A percentile compares a stretch with the other conserved stretches of the same genome.
Evolutionary conservation across 2,797 vertebrate genomes (phyloP).

Genomic region (Smutsia temminckii): DNA sequence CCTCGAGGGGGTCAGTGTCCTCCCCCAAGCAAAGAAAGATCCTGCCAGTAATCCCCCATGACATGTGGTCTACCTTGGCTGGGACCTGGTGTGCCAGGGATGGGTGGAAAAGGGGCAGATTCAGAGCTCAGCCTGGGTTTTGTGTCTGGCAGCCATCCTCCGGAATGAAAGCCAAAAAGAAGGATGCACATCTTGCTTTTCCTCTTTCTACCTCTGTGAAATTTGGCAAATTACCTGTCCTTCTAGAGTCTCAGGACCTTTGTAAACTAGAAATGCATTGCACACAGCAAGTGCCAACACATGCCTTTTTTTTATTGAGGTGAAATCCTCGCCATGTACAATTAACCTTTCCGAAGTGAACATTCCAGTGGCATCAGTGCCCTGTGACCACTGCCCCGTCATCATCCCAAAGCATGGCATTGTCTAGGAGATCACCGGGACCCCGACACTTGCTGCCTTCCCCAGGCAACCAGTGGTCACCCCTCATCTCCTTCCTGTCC

Average conservation of each 20-base stretch:
- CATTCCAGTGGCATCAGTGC: accelerated
- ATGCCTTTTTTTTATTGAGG: neutral
- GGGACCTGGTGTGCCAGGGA: accelerated
- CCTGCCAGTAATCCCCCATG: accelerated
- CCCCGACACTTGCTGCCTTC: accelerated
- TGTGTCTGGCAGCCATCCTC: neutral
- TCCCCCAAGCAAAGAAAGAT: neutral
- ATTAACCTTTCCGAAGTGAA: neutral
- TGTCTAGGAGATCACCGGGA: accelerated
- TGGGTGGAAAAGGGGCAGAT: no score
- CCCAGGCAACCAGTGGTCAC: accelerated
- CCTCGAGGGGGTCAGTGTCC: neutral
- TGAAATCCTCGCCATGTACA: no score
- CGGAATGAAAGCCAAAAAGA: neutral
- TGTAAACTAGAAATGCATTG: neutral
- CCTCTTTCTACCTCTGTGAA: no score
- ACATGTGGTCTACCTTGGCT: accelerated
- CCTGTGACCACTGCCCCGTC: no score
- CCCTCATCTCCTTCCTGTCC: neutral
- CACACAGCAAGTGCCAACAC: no score
- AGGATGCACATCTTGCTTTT: accelerated
- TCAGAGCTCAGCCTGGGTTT: accelerated
- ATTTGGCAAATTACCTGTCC: neutral
- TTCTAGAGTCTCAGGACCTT: accelerated
- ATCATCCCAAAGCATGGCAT: no score